Conservation (phyloP, 2,797 vertebrate genomes). For the Galaxias olidus region DNA sequence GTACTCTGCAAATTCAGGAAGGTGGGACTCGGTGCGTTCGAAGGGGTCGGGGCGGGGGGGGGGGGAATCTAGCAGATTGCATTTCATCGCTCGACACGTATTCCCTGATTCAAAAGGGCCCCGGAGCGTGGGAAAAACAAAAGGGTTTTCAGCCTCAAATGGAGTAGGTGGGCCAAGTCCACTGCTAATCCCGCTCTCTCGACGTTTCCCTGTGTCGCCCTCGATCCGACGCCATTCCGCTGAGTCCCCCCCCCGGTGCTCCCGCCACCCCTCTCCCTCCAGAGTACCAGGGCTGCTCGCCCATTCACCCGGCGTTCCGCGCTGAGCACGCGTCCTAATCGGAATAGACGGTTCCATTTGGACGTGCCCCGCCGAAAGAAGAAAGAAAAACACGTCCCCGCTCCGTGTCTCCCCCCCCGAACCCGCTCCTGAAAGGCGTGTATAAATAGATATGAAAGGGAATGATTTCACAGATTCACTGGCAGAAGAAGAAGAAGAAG, state of each 20-base stretch:
- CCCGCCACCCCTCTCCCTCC: constrained; percentile 12
- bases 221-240: constrained; percentile 29
- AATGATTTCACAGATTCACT: constrained; percentile 54
- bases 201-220: constrained; percentile 43
- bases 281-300: constrained; percentile 32
- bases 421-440: constrained; percentile 51
- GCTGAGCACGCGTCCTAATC: constrained; percentile 63
- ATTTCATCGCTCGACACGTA: constrained; percentile 47
- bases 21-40: constrained; percentile 12
- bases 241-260: background rate
- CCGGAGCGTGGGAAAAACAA: constrained; percentile 39
- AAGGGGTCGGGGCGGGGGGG: background rate
- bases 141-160: constrained; percentile 32
- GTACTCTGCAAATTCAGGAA: constrained; percentile 8
- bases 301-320: constrained; percentile 53
- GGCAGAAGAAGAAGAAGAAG: constrained; percentile 14
- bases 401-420: constrained; percentile 31
- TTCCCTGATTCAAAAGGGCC: constrained; percentile 31
- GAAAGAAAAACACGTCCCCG: constrained; percentile 47
- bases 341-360: constrained; percentile 67
- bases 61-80: constrained; percentile 36
- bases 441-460: constrained; percentile 58
- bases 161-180: constrained; percentile 32
- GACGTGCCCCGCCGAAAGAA: constrained; percentile 27
- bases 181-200: constrained; percentile 37